These are phyloP conservation scores for Pelobates cultripes DNA, from an alignment of 2,797 vertebrate genomes.

Conservation along the genomic window DNA sequence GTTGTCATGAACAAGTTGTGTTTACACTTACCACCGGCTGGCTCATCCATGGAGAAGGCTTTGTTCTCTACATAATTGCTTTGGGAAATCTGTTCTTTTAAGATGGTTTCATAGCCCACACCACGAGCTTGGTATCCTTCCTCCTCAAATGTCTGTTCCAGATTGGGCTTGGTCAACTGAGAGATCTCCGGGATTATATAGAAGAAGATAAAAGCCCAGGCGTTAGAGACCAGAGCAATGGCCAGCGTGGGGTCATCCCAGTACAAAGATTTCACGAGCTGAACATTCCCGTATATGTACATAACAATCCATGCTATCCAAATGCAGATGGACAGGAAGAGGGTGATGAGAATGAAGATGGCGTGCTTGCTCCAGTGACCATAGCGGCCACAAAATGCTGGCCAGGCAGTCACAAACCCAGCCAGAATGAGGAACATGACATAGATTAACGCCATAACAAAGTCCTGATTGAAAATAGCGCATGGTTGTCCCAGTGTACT, in stretches of 20 bases:
- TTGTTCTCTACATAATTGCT: conserved; percentile 95
- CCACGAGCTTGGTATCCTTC: conserved; percentile 77
- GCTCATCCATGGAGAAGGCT: conserved; percentile 94
- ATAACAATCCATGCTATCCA: conserved; percentile 92
- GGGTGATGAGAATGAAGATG: conserved; percentile 73
- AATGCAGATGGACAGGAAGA: conserved; percentile 77
- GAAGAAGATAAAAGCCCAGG: conserved; percentile 83
- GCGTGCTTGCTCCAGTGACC: conserved; percentile 79
- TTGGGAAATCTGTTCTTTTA: conserved; percentile 86
- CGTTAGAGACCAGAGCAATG: conserved; percentile 86
- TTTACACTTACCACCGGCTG: conserved; percentile 75
- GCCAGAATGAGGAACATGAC: conserved; percentile 85
- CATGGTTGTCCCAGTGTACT: conserved; percentile 67
- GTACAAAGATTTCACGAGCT: conserved; percentile 20
- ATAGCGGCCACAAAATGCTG: conserved; percentile 75
- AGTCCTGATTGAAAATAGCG: conserved; percentile 82
- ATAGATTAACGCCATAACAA: conserved; percentile 91
- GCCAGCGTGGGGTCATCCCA: conserved; percentile 93
- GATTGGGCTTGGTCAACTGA: conserved; percentile 65
- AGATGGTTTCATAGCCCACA: conserved; percentile 91
- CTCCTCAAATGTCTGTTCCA: conserved; percentile 69
- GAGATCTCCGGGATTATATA: conserved; percentile 86
- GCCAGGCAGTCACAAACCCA: conserved; percentile 69
- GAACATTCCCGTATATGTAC: conserved; percentile 85
- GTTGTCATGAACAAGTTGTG: too few relatives aligned